Base-by-base conservation (phyloP, 2,113 vertebrate genomes). In the Aptenodytes patagonicus region DNA sequence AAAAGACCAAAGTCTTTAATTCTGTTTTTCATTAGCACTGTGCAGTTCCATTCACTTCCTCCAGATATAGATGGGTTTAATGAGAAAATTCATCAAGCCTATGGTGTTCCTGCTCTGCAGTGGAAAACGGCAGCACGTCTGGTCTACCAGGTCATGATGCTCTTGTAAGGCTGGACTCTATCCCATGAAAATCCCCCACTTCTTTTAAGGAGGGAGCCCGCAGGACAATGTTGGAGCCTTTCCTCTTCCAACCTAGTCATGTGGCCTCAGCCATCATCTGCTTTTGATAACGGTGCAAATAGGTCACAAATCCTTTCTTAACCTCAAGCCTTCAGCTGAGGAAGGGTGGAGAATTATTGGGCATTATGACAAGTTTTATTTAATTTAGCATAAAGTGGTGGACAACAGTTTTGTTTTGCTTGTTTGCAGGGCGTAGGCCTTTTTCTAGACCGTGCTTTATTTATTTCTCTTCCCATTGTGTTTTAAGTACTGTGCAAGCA, bases 331-430 rank as follows among this genome's bases (percentile, higher is more conserved):
- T 96, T 94, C 90, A 95, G 93, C 91, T 88, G 91, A 95, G 44
- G 86, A 90, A 91, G 62, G 79, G 89, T 85, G 85, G 87, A 83
- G 78, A 80, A 89, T 73, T 88, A 87, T 32, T 61, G 17, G 91
- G 82, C 94, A 47, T 47, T 44, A 55, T 14, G 68, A 83, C 51
- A 75, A 92, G 79, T 96, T 94, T 73, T 80, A 88, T 97, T 96
- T 94, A 87, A 93, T 96, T 93, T 54, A 90, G 82, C 84, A 93
- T 36, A 1, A 83, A 76, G 71, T 94, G 95, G 87, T 93, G 94
- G 96, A 88, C 89, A 95, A 96, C 90, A 96, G 93, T 93, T 91
- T 82, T 95, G 93, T 78, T 96, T 95, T 94, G 95, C 94, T 95
- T 94, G 87, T 83, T 96, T 95, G 79, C 64, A 81, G 93, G 95